Conservation (phyloP, 1,140 invertebrate genomes). For the Pseudomyrmex sp. region DNA sequence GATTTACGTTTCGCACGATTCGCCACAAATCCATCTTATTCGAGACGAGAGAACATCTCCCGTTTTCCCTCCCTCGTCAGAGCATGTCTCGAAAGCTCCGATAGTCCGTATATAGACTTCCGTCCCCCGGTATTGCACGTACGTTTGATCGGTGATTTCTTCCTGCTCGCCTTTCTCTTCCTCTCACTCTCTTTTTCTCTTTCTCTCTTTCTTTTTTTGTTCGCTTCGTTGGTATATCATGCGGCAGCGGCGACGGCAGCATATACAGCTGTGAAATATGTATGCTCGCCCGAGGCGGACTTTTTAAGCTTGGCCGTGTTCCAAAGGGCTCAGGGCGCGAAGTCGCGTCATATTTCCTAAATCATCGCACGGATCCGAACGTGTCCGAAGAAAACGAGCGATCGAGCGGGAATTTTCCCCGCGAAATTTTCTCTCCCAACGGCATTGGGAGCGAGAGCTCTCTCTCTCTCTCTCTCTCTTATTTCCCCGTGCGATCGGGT, state of each 20-base stretch:
- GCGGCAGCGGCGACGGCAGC: neutral
- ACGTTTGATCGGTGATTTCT: slow-evolving; percentile 54
- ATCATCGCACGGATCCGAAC: slow-evolving; percentile 54
- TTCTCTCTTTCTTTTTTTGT: neutral
- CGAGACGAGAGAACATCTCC: slow-evolving; percentile 41
- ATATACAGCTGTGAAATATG: slow-evolving; percentile 65
- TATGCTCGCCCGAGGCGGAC: slow-evolving; percentile 37
- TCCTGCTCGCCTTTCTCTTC: slow-evolving; percentile 1
- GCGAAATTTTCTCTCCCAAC: slow-evolving; percentile 20
- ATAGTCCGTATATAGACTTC: slow-evolving; percentile 32
- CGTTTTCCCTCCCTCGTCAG: neutral
- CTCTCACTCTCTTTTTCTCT: neutral
- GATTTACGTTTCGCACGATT: slow-evolving; percentile 60
- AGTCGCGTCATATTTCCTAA: slow-evolving; percentile 63
- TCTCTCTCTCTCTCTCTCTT: neutral
- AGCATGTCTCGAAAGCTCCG: slow-evolving; percentile 48
- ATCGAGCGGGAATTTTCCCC: slow-evolving; percentile 48
- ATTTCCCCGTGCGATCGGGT: neutral
- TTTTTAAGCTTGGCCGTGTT: slow-evolving; percentile 63
- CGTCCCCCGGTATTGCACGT: slow-evolving; percentile 22
- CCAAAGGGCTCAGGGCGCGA: slow-evolving; percentile 62
- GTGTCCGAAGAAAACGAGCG: slow-evolving; percentile 52
- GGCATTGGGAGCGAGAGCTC: neutral
- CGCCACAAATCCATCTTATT: slow-evolving; percentile 62
- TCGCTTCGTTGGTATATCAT: slow-evolving; percentile 42